A percentile compares a stretch with the other conserved stretches of the same genome.
phyloP scores from a whole-genome alignment of 2,797 vertebrate species.

The Philypnodon macrostomus region DNA sequence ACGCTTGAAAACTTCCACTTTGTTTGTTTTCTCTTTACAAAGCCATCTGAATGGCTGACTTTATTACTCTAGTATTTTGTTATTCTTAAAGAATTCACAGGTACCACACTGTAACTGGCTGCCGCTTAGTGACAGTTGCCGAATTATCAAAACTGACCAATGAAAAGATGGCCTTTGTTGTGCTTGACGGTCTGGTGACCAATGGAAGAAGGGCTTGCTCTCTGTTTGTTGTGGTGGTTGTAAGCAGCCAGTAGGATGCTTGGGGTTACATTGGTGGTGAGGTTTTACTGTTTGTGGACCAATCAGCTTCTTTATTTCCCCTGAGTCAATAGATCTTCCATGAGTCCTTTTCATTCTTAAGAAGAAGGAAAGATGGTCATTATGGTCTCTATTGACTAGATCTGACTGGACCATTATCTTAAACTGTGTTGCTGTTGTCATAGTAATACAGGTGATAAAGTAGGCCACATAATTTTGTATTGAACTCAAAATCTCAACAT shows the following conservation, averaged over 20 bases:
- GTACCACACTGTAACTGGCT: conserved; percentile 63
- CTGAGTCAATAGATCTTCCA: conserved; percentile 33
- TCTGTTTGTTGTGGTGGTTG: conserved; percentile 40
- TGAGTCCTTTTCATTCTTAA: conserved; percentile 11
- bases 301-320: conserved; percentile 54
- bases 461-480: conserved; percentile 8
- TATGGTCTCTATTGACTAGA: conserved; percentile 34
- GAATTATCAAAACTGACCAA: conserved; percentile 58
- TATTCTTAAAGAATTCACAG: conserved; percentile 76
- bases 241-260: conserved; percentile 53
- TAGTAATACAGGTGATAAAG: conserved; percentile 15
- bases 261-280: conserved; percentile 30
- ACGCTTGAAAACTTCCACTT: conserved; percentile 81
- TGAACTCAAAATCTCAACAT: conserved; percentile 5
- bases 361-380: conserved; percentile 25
- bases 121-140: conserved; percentile 61
- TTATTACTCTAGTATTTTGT: conserved; percentile 77
- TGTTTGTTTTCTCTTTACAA: conserved; percentile 67
- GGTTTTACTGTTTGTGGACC: conserved; percentile 64
- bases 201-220: conserved; percentile 76
- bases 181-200: conserved; percentile 74
- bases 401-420: conserved; percentile 22
- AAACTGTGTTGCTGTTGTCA: conserved; percentile 23
- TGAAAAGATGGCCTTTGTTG: conserved; percentile 42
- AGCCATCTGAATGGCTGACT: conserved; percentile 51